Evolutionary conservation across 2,797 vertebrate species (phyloP).

Genomic region (Sebastes matsubarae): DNA sequence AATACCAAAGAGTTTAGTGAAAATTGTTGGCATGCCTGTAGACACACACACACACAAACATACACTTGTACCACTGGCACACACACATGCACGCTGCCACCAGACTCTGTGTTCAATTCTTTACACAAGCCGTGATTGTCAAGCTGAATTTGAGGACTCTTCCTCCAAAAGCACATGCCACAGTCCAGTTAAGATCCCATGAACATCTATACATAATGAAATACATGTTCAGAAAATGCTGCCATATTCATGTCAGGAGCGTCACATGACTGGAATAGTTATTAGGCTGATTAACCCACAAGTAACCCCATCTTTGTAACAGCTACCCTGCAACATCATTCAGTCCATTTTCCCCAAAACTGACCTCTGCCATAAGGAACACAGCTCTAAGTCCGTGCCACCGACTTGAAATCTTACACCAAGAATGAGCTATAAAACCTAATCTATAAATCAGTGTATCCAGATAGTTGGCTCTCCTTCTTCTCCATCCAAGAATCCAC

Average conservation of each 20-base stretch:
- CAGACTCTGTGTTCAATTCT: constrained; percentile 63
- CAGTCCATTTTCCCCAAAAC: constrained; percentile 18
- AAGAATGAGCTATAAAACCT: constrained; percentile 36
- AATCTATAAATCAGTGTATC: constrained; percentile 51
- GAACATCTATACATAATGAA: constrained; percentile 25
- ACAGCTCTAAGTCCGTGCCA: constrained; percentile 5
- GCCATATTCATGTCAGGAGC: constrained; percentile 22
- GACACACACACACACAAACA: constrained; percentile 50
- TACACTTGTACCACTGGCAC: constrained; percentile 37
- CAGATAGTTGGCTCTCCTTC: constrained; percentile 43
- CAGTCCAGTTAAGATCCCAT: constrained; percentile 36
- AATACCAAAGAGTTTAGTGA: constrained; percentile 75
- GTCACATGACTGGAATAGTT: constrained; percentile 38
- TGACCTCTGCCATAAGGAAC: constrained; percentile 1
- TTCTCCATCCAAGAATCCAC: constrained; percentile 49
- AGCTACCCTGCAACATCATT: constrained; percentile 31
- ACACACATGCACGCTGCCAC: constrained; percentile 17
- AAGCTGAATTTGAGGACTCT: constrained; percentile 33
- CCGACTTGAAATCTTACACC: constrained; percentile 34
- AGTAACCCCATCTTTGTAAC: constrained; percentile 27
- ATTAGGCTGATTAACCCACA: constrained; percentile 36
- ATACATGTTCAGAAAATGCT: constrained; percentile 18
- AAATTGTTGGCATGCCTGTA: constrained; percentile 67
- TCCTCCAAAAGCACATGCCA: constrained; percentile 44
- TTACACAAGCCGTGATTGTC: constrained; percentile 56